phyloP scores from a whole-genome alignment of 2,797 vertebrate species.

The Aplochiton taeniatus region DNA sequence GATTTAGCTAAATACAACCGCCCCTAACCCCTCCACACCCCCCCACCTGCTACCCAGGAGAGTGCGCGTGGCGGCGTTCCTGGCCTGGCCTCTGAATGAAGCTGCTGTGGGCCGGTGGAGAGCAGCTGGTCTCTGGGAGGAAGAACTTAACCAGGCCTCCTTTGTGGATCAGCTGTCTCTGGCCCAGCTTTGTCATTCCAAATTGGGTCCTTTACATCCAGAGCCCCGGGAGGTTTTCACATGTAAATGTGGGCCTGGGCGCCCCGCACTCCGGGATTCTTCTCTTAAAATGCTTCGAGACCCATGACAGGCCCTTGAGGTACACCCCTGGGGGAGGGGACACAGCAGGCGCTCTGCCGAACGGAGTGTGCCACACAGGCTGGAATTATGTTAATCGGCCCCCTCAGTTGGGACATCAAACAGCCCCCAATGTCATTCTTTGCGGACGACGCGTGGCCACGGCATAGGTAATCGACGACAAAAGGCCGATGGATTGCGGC shows the following conservation, averaged over 20 bases:
- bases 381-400: conserved; percentile 71
- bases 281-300: conserved; percentile 63
- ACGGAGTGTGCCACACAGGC: conserved; percentile 72
- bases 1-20: conserved; percentile 29
- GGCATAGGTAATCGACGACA: not conserved
- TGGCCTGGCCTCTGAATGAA: conserved; percentile 60
- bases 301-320: conserved; percentile 57
- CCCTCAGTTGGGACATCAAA: conserved; percentile 63
- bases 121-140: conserved; percentile 80
- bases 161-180: conserved; percentile 81
- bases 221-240: conserved; percentile 71
- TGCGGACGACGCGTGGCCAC: conserved; percentile 26
- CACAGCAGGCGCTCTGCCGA: conserved; percentile 43
- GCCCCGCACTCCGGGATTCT: conserved; percentile 23
- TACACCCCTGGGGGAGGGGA: conserved; percentile 39
- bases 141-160: conserved; percentile 81
- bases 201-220: conserved; percentile 69
- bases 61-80: conserved; percentile 46
- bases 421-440: conserved; percentile 56
- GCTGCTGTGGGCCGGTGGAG: conserved; percentile 72
- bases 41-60: conserved; percentile 22
- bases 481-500: not conserved
- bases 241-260: conserved; percentile 65
- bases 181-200: conserved; percentile 77
- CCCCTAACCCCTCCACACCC: conserved; percentile 16